These are phyloP conservation scores for Oxyura jamaicensis DNA, from an alignment of 2,113 vertebrate genomes.

Conservation along the genomic window DNA sequence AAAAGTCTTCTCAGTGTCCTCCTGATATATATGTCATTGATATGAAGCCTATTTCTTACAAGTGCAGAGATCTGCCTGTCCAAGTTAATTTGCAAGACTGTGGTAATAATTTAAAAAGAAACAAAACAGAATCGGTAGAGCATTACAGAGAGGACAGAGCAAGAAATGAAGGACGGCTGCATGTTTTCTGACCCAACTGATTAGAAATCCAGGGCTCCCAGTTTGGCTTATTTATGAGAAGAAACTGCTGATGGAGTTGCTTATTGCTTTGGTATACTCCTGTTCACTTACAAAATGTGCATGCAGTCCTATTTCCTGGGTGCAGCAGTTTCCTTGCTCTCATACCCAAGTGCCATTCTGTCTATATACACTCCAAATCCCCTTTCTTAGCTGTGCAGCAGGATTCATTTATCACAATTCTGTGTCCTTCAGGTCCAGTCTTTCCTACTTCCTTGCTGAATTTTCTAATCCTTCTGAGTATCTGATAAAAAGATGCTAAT, in stretches of 20 bases:
- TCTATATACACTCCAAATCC: neutral
- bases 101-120: neutral
- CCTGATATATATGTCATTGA: neutral
- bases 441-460: neutral
- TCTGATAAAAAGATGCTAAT: neutral
- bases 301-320: neutral
- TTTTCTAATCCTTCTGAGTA: neutral
- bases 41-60: neutral
- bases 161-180: neutral
- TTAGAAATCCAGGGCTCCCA: neutral
- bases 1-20: neutral
- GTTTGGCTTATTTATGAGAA: neutral
- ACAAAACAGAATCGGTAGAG: neutral
- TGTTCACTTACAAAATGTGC: neutral
- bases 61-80: neutral
- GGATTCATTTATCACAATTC: neutral
- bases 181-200: neutral
- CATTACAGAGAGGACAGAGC: neutral
- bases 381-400: neutral
- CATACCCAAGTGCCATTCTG: neutral
- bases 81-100: neutral
- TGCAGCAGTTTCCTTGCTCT: neutral
- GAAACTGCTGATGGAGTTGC: rapidly evolving
- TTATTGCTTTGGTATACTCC: neutral
- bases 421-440: neutral